Conservation (phyloP, 2,113 vertebrate genomes). For the Centropus unirufus region DNA sequence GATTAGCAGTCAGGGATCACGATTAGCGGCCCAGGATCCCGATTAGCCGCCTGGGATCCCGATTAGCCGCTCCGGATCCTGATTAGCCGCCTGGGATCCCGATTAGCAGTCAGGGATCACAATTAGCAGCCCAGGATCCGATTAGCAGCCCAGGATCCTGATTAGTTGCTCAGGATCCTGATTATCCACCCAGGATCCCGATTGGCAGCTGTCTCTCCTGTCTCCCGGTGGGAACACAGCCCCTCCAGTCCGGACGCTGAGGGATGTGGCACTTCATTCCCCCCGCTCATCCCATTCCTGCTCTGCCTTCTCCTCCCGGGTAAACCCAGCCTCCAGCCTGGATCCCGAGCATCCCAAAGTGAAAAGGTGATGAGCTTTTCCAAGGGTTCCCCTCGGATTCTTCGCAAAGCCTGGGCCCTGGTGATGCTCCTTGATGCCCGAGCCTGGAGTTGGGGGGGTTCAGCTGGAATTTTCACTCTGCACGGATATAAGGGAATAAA, state of each 20-base stretch:
- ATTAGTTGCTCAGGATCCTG: too few species aligned
- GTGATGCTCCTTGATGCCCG: accelerated
- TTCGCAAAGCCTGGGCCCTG: background rate
- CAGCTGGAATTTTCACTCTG: background rate
- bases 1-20: too few species aligned
- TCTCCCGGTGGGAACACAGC: background rate
- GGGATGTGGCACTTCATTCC: accelerated
- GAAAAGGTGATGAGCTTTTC: background rate
- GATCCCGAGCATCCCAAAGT: background rate
- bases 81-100: too few species aligned
- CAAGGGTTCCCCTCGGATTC: background rate
- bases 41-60: too few species aligned
- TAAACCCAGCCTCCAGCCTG: background rate
- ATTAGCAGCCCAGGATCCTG: too few species aligned
- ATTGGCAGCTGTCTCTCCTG: too few species aligned
- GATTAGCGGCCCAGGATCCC: too few species aligned
- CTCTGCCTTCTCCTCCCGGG: background rate
- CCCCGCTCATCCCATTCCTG: accelerated
- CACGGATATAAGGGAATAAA: too few species aligned
- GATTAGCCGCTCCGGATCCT: too few species aligned
- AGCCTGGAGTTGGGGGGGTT: background rate
- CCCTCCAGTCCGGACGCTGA: background rate
- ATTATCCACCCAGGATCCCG: too few species aligned
- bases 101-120: too few species aligned
- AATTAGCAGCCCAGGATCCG: too few species aligned